Evolutionary conservation across 2,888 invertebrate genomes (phyloP).

Genomic region (Pinctada fucata): DNA sequence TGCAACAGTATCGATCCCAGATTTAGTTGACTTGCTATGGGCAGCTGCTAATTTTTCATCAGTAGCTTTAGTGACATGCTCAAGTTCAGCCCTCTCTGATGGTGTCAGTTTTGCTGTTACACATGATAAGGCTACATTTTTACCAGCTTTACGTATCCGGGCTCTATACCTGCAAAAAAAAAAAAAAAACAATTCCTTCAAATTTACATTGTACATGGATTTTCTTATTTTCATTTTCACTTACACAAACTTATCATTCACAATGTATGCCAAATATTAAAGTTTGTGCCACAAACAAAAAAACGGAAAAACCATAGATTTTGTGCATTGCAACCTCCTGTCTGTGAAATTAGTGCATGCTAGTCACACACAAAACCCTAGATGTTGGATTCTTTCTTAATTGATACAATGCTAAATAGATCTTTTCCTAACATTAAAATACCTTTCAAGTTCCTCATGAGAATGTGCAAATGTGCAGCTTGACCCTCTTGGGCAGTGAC

Average conservation of each 20-base stretch:
- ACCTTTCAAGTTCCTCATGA: constrained; percentile 92
- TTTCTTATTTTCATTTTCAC: too few species aligned
- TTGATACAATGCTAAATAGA: too few species aligned
- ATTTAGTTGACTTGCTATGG: background rate
- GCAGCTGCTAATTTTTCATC: constrained; percentile 31
- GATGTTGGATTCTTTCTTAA: too few species aligned
- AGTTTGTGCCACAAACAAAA: too few species aligned
- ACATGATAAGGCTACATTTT: constrained; percentile 23
- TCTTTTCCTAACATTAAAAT: constrained; percentile 33
- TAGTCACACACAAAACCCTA: too few species aligned
- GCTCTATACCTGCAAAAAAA: constrained; percentile 57
- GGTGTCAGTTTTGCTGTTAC: constrained; percentile 37
- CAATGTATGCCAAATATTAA: too few species aligned
- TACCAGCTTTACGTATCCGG: constrained; percentile 55
- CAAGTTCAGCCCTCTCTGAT: constrained; percentile 45
- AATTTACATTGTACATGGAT: background rate
- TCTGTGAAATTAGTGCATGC: too few species aligned
- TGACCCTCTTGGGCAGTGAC: constrained; percentile 90
- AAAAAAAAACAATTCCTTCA: background rate
- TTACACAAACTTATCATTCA: too few species aligned
- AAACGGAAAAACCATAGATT: too few species aligned
- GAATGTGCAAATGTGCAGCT: constrained; percentile 95
- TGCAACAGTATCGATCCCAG: too few species aligned
- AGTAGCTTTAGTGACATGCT: constrained; percentile 42
- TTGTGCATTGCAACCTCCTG: too few species aligned